Conservation (phyloP, 1,140 invertebrate species). For the Halesus radiatus region DNA sequence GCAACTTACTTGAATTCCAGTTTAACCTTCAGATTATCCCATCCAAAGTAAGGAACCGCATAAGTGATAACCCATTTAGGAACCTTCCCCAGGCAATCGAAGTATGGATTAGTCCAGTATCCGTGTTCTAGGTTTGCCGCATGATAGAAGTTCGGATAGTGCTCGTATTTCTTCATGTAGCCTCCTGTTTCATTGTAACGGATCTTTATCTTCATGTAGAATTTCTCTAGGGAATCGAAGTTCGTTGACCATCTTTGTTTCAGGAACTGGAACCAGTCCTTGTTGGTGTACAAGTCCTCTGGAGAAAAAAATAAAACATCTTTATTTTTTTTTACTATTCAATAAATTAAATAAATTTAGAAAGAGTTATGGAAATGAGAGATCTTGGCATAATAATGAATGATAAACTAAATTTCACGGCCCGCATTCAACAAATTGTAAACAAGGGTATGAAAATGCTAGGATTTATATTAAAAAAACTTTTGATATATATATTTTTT, state of each 20-base stretch:
- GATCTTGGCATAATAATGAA: no score
- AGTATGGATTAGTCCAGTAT: conserved; percentile 94
- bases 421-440: no score
- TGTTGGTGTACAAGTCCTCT: conserved; percentile 87
- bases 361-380: no score
- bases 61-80: conserved; percentile 97
- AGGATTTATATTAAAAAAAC: no score
- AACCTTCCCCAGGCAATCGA: conserved; percentile 92
- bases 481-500: no score
- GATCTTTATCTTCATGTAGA: conserved; percentile 92
- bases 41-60: conserved; percentile 96
- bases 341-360: no score
- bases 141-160: conserved; percentile 91
- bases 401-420: no score
- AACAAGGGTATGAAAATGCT: no score
- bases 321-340: no score
- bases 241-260: conserved; percentile 96
- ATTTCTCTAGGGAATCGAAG: conserved; percentile 92
- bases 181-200: conserved; percentile 89
- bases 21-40: conserved; percentile 91
- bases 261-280: conserved; percentile 88
- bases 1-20: conserved; percentile 93
- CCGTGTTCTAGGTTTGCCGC: conserved; percentile 91
- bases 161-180: conserved; percentile 87
- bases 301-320: conserved; percentile 57